Base-by-base conservation (phyloP, 1,140 invertebrate genomes). In the Phymastichus coffea region DNA sequence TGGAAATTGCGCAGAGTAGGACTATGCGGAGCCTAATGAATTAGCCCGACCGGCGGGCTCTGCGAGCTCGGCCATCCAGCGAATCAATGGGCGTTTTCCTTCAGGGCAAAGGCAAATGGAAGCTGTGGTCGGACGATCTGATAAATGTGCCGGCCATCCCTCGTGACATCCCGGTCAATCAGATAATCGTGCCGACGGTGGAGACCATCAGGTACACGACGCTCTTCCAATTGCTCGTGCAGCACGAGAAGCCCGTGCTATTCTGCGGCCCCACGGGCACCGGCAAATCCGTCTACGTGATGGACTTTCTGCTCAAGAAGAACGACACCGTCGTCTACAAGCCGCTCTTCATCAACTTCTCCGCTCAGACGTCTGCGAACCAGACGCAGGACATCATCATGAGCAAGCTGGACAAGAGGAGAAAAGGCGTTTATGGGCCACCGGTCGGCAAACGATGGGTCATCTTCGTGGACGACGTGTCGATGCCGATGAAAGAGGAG, bases 371-470 rank as follows among this genome's bases (percentile, higher is more conserved):
- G 0, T 91, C 90, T 22, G 92, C 94, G 12, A 95, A 92, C 80
- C 91, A 94, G 76, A 95, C 93, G 0, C 95, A 97, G 80, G 92
- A 96, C 70, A 94, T 97, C 44, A 93, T 98, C 44, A 96, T 97
- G 94, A 88, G 87, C 14, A 97, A 96, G 77, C 77, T 98, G 52
- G 94, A 97, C 74, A 97, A 95, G 75, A 83, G 95, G 57, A 84
- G 93, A 56, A 97, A 97, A 84, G 94, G 94, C 3, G 90, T 96
- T n/a, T 97, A 85, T 76, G 95, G 95, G 0, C 94, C 95, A 4
- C 92, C 94, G 0, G 84, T 87, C 15, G 93, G 93, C 2, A 96
- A 93, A 74, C 88, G 88, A 64, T 88, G 89, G 80, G 88, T 97
- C 12, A 85, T 97, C 22, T 97, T 97, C 75, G 91, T 98, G 4